Conservation (phyloP, 2,113 vertebrate genomes). For the Aplodontia rufa region DNA sequence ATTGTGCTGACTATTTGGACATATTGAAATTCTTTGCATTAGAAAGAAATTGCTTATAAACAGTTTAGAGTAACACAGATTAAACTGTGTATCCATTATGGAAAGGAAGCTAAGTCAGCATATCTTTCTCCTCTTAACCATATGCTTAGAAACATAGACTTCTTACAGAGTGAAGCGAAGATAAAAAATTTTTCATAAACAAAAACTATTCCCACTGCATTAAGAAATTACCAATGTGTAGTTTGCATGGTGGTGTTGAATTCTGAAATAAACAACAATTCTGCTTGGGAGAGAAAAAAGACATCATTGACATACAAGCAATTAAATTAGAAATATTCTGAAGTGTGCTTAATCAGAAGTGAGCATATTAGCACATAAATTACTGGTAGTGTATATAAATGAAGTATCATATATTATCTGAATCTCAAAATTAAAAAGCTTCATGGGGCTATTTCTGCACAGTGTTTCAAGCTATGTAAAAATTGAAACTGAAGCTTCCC, state of each 20-base stretch:
- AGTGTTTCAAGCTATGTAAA: conserved; percentile 9
- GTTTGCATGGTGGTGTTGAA: not conserved
- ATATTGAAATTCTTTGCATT: conserved; percentile 77
- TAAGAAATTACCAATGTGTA: conserved; percentile 58
- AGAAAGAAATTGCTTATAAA: conserved; percentile 81
- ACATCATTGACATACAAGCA: not conserved
- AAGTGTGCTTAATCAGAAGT: not conserved
- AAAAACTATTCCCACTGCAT: conserved; percentile 71
- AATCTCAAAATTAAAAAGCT: conserved; percentile 26
- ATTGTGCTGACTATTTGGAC: conserved; percentile 76
- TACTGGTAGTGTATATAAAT: not conserved
- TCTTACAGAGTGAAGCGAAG: conserved; percentile 67
- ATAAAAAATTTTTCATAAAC: conserved; percentile 70
- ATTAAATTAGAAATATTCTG: conserved; percentile 46
- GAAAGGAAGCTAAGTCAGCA: not conserved
- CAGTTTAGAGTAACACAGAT: conserved; percentile 78
- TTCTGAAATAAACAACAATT: conserved; percentile 32
- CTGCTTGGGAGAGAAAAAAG: not conserved
- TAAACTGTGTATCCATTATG: conserved; percentile 53
- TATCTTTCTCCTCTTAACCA: conserved; percentile 42
- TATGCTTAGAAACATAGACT: conserved; percentile 71
- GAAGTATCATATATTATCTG: not conserved
- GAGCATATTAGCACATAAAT: conserved; percentile 38
- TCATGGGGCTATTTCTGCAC: not conserved
- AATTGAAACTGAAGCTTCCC: not conserved